phyloP scores from a whole-genome alignment of 2,888 invertebrate genomes.

The Mesochorus sp. region DNA sequence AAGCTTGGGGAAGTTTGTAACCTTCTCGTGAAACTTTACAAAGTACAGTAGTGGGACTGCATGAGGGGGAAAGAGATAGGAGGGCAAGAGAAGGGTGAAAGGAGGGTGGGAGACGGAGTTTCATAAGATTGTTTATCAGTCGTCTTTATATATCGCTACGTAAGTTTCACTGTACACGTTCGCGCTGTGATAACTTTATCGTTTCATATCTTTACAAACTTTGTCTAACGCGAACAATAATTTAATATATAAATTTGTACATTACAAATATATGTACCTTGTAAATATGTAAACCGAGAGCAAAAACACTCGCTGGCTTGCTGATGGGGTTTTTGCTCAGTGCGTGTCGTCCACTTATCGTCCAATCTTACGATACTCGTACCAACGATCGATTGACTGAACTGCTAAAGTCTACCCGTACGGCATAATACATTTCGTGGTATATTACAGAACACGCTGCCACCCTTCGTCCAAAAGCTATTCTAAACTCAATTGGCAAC shows the following conservation, averaged over 20 bases:
- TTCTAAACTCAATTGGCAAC: too few relatives aligned
- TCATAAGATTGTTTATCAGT: neutral
- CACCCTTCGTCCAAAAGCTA: neutral
- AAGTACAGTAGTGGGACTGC: neutral
- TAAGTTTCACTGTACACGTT: too few relatives aligned
- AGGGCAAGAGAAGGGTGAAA: too few relatives aligned
- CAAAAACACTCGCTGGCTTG: neutral
- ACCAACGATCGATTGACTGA: conserved; percentile 56
- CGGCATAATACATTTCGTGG: conserved; percentile 10
- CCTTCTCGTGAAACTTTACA: neutral
- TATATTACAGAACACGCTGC: conserved; percentile 30
- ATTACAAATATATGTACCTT: neutral
- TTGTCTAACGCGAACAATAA: conserved; percentile 23
- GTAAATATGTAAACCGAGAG: neutral
- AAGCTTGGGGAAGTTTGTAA: neutral
- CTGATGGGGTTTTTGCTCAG: conserved; percentile 30
- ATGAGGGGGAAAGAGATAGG: too few relatives aligned
- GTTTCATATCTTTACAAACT: conserved; percentile 4
- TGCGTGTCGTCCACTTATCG: conserved; percentile 59
- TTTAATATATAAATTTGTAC: conserved; percentile 30
- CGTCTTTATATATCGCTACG: neutral
- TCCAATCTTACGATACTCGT: conserved; percentile 58
- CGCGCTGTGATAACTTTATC: conserved; percentile 15
- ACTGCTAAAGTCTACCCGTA: conserved; percentile 49
- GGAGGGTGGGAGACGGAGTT: too few relatives aligned